phyloP scores from a whole-genome alignment of 2,888 invertebrate species.

The Phengaris arion region DNA sequence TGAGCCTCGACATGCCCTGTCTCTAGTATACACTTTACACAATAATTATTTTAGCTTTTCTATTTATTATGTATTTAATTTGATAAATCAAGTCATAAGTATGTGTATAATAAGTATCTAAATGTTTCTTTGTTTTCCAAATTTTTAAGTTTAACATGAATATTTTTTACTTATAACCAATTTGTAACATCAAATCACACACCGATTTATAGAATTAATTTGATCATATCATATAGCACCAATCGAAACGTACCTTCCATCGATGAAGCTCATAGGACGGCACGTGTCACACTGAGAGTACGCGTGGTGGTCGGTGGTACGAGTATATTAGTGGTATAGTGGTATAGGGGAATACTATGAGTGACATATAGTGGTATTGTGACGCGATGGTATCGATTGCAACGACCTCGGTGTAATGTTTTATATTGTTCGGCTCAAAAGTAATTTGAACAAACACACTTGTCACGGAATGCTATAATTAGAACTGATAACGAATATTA shows the following conservation, averaged over 20 bases:
- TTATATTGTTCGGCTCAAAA: not conserved
- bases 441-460: constrained; percentile 7
- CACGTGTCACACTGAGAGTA: not conserved
- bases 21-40: no score
- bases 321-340: not conserved
- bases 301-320: not conserved
- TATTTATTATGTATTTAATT: no score
- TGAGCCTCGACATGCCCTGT: no score
- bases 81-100: no score
- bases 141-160: no score
- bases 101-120: no score
- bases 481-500: constrained; percentile 5
- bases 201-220: no score
- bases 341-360: not conserved
- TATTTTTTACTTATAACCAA: no score
- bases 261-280: not conserved
- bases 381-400: constrained; percentile 21
- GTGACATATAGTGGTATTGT: not conserved
- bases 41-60: no score
- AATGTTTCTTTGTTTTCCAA: no score
- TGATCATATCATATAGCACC: no score
- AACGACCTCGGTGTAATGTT: constrained; percentile 15
- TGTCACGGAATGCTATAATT: constrained; percentile 20
- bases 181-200: no score
- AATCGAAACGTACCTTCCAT: not conserved